These are phyloP conservation scores for Eumerus sabulonum DNA, from an alignment of 2,888 invertebrate genomes.

Conservation along the genomic window DNA sequence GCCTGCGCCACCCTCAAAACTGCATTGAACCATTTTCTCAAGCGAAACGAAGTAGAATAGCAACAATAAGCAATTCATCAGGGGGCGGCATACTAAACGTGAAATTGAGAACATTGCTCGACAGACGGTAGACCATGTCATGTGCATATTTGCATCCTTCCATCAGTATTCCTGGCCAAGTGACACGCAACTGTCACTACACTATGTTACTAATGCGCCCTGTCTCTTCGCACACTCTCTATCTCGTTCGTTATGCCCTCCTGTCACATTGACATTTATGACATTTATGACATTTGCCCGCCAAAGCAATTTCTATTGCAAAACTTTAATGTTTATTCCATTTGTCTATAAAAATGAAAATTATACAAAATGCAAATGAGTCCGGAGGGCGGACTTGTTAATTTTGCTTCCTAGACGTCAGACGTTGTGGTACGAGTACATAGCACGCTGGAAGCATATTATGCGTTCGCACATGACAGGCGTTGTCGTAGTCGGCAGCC, in stretches of 20 bases:
- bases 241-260: slow-evolving; percentile 5
- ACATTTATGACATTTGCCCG: slow-evolving; percentile 16
- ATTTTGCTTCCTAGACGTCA: slow-evolving; percentile 50
- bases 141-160: slow-evolving; percentile 46
- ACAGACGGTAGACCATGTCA: slow-evolving; percentile 57
- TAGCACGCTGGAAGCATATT: not conserved
- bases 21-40: not conserved
- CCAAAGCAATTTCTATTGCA: slow-evolving; percentile 36
- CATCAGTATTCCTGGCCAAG: slow-evolving; percentile 12
- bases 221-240: slow-evolving; percentile 16
- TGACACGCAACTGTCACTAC: slow-evolving; percentile 62
- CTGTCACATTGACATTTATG: slow-evolving; percentile 59
- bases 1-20: slow-evolving; percentile 28
- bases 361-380: slow-evolving; percentile 58
- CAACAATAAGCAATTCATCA: no score
- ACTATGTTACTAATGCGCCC: slow-evolving; percentile 51
- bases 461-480: slow-evolving; percentile 20
- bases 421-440: not conserved
- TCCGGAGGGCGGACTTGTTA: slow-evolving; percentile 48
- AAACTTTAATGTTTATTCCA: slow-evolving; percentile 38
- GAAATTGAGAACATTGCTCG: not conserved
- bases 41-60: no score
- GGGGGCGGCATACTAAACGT: no score
- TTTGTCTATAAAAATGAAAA: slow-evolving; percentile 59
- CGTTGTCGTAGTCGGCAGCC: not conserved